These are phyloP conservation scores for Pelobates cultripes DNA, from an alignment of 2,797 vertebrate species.

Conservation along the genomic window DNA sequence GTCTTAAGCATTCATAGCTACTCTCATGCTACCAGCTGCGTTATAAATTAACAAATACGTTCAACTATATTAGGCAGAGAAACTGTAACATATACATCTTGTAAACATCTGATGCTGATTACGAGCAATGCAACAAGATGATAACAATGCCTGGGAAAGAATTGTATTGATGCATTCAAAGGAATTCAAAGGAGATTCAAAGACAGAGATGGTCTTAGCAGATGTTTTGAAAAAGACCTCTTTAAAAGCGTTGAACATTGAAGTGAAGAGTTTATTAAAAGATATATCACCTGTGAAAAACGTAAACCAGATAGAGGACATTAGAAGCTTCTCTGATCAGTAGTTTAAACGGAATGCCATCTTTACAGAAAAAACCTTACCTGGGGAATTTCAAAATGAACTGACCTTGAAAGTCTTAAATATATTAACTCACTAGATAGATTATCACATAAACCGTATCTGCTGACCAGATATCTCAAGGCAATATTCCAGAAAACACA, in stretches of 20 bases:
- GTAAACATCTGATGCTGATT: not conserved
- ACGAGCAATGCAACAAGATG: not conserved
- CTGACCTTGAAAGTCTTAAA: not conserved
- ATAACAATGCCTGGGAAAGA: not conserved
- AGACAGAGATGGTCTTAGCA: not conserved
- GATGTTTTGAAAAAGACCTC: not conserved
- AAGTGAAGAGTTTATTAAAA: not conserved
- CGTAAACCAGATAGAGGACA: not conserved
- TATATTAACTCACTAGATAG: not conserved
- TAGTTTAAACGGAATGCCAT: not conserved
- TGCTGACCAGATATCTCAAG: no score
- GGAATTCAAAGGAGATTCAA: not conserved
- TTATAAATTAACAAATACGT: no score
- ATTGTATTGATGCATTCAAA: not conserved
- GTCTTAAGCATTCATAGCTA: no score
- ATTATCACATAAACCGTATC: not conserved
- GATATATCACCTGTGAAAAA: constrained; percentile 4
- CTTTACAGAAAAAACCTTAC: not conserved
- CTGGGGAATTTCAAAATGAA: not conserved
- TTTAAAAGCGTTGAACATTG: not conserved
- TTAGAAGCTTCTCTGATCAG: not conserved
- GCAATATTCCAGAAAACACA: no score
- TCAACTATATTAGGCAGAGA: not conserved
- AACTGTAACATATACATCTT: not conserved
- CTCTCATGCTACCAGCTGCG: no score